These are phyloP conservation scores for Ophraella communa DNA, from an alignment of 2,888 invertebrate genomes.

Conservation along the genomic window DNA sequence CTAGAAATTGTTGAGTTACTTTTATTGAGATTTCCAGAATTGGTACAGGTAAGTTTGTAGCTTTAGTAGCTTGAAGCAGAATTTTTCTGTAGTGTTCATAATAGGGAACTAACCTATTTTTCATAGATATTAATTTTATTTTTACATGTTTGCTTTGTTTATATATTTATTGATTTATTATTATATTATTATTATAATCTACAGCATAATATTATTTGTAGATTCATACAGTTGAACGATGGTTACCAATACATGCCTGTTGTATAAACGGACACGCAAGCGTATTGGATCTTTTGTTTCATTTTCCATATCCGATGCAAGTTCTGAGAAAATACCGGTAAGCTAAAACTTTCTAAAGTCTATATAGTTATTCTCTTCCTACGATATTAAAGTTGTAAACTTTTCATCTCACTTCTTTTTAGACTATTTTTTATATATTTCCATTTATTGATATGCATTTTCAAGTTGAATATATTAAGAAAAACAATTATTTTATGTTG, in stretches of 20 bases:
- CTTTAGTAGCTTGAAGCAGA: background rate
- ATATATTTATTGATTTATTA: background rate
- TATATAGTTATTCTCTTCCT: too few species aligned
- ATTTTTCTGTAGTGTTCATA: too few species aligned
- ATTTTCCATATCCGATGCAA: slow-evolving; percentile 80
- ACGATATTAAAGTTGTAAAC: too few species aligned
- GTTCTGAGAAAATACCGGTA: slow-evolving; percentile 68
- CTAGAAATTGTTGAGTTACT: slow-evolving; percentile 77
- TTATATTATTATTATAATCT: background rate
- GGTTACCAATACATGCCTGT: slow-evolving; percentile 92
- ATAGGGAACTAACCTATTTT: background rate
- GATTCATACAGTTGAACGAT: slow-evolving; percentile 88
- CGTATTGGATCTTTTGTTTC: slow-evolving; percentile 79
- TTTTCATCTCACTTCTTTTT: too few species aligned
- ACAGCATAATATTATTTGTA: slow-evolving; percentile 57
- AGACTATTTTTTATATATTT: too few species aligned
- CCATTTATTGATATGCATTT: too few species aligned
- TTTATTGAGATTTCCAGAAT: slow-evolving; percentile 81
- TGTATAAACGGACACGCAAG: slow-evolving; percentile 85
- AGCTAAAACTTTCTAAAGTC: too few species aligned
- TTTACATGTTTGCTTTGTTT: background rate
- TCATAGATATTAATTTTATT: background rate
- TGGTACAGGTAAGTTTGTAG: slow-evolving; percentile 68
- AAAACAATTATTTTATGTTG: slow-evolving; percentile 7
- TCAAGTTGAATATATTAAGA: too few species aligned